phyloP scores from a whole-genome alignment of 2,888 invertebrate species.

The Mimumesa dahlbomi region DNA sequence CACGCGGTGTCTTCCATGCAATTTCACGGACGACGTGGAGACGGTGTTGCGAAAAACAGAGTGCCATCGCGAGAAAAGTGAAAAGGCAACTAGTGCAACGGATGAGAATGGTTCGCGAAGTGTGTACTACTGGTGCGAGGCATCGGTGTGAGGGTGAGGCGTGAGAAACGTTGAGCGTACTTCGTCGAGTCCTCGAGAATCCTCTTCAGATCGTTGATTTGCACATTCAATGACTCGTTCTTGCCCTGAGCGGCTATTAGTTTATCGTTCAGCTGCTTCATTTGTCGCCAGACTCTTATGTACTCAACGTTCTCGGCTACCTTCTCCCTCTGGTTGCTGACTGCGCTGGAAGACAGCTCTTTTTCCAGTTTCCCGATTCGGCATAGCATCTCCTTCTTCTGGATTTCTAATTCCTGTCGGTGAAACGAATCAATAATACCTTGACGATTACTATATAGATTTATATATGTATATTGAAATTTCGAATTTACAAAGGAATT shows the following conservation, averaged over 20 bases:
- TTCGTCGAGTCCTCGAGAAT: slow-evolving; percentile 69
- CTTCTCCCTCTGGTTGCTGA: slow-evolving; percentile 71
- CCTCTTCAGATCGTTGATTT: slow-evolving; percentile 70
- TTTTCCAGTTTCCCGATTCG: slow-evolving; percentile 71
- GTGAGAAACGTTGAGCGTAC: slow-evolving; percentile 51
- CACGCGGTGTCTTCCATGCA: too few species aligned
- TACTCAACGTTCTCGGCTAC: slow-evolving; percentile 77
- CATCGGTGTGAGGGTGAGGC: not conserved
- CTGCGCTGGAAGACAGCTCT: slow-evolving; percentile 61
- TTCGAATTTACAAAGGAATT: too few species aligned
- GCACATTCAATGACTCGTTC: slow-evolving; percentile 67
- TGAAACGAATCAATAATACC: too few species aligned
- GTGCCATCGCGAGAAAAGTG: not conserved
- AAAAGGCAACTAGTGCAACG: not conserved
- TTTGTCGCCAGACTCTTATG: slow-evolving; percentile 75
- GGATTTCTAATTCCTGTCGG: slow-evolving; percentile 71
- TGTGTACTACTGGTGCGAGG: too few species aligned
- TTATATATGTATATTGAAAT: too few species aligned
- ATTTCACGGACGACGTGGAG: too few species aligned
- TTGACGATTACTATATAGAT: too few species aligned
- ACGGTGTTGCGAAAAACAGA: too few species aligned
- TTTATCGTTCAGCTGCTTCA: slow-evolving; percentile 75
- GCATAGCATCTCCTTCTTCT: slow-evolving; percentile 68
- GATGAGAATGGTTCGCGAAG: not conserved
- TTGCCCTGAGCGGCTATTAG: slow-evolving; percentile 61